Percentiles rank a stretch among this genome's conserved stretches.
Conservation (phyloP, 1,140 invertebrate species). For the Pinna nobilis region DNA sequence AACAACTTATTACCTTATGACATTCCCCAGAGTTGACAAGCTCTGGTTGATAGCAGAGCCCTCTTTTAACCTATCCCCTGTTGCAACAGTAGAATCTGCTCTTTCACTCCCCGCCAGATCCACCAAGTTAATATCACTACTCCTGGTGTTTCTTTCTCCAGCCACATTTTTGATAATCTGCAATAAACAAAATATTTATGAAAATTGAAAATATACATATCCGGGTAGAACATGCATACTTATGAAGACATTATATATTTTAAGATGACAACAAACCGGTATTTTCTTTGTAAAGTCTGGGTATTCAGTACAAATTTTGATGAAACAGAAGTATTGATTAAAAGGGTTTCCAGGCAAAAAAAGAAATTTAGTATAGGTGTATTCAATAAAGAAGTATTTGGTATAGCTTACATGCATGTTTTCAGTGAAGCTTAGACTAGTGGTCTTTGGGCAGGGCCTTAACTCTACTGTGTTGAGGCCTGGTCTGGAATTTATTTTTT, state of each 20-base stretch:
- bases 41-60: slow-evolving; percentile 81
- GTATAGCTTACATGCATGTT: too few relatives aligned
- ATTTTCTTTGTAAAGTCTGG: too few relatives aligned
- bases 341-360: too few relatives aligned
- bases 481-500: too few relatives aligned
- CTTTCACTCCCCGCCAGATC: slow-evolving; percentile 80
- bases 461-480: too few relatives aligned
- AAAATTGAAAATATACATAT: neutral
- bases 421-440: too few relatives aligned
- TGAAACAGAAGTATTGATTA: too few relatives aligned
- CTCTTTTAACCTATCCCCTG: slow-evolving; percentile 80
- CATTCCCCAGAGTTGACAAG: slow-evolving; percentile 78
- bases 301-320: neutral
- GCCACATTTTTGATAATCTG: slow-evolving; percentile 73
- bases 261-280: neutral
- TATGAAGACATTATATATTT: neutral
- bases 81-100: slow-evolving; percentile 78
- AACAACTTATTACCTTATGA: slow-evolving; percentile 55
- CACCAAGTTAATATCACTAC: slow-evolving; percentile 78
- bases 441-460: too few relatives aligned
- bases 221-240: neutral
- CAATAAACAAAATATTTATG: neutral
- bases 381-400: neutral
- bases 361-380: neutral
- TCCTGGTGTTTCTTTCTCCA: slow-evolving; percentile 77